Evolutionary conservation across 2,113 vertebrate genomes (phyloP), one percentile per base, ranked within the genome.

Genomic region (Gorilla gorilla): DNA sequence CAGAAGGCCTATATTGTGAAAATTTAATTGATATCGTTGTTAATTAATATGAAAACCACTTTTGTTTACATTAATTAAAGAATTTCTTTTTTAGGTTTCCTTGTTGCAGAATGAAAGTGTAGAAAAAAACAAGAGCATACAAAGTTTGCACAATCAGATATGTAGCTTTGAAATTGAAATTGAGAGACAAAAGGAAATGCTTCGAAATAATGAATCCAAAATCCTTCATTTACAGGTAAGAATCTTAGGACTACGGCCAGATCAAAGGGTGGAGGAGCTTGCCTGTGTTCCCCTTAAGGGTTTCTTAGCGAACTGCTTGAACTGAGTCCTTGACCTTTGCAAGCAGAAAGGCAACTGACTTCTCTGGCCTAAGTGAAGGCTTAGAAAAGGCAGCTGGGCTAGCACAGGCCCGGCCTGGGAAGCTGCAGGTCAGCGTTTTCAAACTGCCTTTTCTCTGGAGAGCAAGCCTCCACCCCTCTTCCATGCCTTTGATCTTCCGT

Each of bases 41-140:
- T 32, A 32, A 48, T 55, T 68, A n/a, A 32, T 8, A 22, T 13
- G 43, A 64, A 70, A 68, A 8, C 45, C 8, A n/a, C 59, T 57
- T 96, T 93, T 96, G 97, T 96, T 92, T 93, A 91, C 96, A 97
- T 97, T 98, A 98, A 98, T 96, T 97, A 91, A 96, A 97, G 93
- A 92, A 93, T 97, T 97, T 98, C 30, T 52, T 78, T 97, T 96
- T 97, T 97, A 99, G 99, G 99, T 99, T 81, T 99, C 99, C 93
- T 96, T 99, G 98, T 98, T 99, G 94, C 99, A 99, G 97, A 99
- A 99, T 94, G 99, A 99, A 97, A 99, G 98, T 90, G 99, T 99
- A 75, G 99, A 99, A 95, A 99, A 99, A 96, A 99, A 99, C 98
- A 99, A 99, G 98, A 99, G 98, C 98, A 99, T 99, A 87, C 99